Evolutionary conservation across 2,113 vertebrate genomes (phyloP).

Genomic region (Rynchops niger): DNA sequence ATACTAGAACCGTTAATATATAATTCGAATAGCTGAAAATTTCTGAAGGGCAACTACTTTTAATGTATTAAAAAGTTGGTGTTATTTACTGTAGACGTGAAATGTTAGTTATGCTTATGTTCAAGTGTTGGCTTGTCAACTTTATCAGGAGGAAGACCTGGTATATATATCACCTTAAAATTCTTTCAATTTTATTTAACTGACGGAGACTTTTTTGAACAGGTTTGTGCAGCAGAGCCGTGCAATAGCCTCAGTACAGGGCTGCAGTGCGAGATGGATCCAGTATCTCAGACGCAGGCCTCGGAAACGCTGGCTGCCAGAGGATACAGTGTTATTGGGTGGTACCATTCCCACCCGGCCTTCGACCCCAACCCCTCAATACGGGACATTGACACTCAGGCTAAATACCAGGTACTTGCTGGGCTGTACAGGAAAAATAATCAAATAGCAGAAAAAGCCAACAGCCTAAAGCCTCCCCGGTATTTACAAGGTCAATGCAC

Average conservation of each 20-base stretch:
- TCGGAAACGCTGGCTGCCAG: constrained; percentile 85
- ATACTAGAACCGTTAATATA: not conserved
- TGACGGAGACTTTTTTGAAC: not conserved
- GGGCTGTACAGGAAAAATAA: fast-evolving
- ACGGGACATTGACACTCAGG: constrained; percentile 94
- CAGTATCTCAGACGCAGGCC: constrained; percentile 92
- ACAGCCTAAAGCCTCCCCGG: not conserved
- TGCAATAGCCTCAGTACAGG: constrained; percentile 96
- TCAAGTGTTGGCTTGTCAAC: not conserved
- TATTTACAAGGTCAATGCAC: fast-evolving
- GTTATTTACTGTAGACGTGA: not conserved
- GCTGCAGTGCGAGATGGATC: constrained; percentile 98
- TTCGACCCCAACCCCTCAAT: constrained; percentile 95
- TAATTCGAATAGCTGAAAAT: not conserved
- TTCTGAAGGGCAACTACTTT: not conserved
- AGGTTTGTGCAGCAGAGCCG: constrained; percentile 92
- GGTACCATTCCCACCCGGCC: constrained; percentile 97
- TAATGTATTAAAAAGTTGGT: not conserved
- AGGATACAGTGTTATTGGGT: constrained; percentile 89
- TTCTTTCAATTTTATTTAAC: not conserved
- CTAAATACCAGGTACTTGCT: constrained; percentile 90
- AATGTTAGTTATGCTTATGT: not conserved
- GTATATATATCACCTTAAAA: not conserved
- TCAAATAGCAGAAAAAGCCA: fast-evolving
- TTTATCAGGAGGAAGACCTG: not conserved